Evolutionary conservation across 2,113 vertebrate species (phyloP).

Genomic region (Antigone vipio): DNA sequence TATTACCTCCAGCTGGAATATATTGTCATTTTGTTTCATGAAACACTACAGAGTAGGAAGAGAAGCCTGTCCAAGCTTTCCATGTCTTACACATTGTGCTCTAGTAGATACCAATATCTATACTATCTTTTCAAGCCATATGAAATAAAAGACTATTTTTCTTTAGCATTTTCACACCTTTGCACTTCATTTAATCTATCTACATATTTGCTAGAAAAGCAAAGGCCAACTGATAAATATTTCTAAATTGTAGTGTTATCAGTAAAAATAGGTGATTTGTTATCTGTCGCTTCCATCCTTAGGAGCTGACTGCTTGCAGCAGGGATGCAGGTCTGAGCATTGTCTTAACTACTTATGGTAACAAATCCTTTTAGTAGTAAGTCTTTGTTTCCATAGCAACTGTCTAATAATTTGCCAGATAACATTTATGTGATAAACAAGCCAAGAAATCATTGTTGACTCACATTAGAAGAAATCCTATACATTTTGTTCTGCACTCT

Average conservation of each 20-base stretch:
- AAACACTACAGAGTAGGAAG: not conserved
- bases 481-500: constrained; percentile 23
- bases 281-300: constrained; percentile 62
- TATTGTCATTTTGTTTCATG: not conserved
- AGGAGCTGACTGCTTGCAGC: constrained; percentile 38
- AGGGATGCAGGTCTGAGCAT: constrained; percentile 30
- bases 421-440: constrained; percentile 72
- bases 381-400: constrained; percentile 64
- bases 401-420: constrained; percentile 69
- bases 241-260: constrained; percentile 62
- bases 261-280: constrained; percentile 32
- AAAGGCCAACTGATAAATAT: constrained; percentile 36
- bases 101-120: not conserved
- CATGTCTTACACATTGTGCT: not conserved
- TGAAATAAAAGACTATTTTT: constrained; percentile 50
- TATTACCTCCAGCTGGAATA: not conserved
- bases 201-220: not conserved
- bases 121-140: constrained; percentile 13
- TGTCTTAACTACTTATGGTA: constrained; percentile 60
- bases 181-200: constrained; percentile 24
- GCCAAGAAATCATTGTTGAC: constrained; percentile 66
- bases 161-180: constrained; percentile 14
- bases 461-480: constrained; percentile 55
- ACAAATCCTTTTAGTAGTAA: constrained; percentile 44
- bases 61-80: constrained; percentile 2